These are phyloP conservation scores for Cephalopterus ornatus DNA, from an alignment of 2,113 vertebrate species.

Conservation along the genomic window DNA sequence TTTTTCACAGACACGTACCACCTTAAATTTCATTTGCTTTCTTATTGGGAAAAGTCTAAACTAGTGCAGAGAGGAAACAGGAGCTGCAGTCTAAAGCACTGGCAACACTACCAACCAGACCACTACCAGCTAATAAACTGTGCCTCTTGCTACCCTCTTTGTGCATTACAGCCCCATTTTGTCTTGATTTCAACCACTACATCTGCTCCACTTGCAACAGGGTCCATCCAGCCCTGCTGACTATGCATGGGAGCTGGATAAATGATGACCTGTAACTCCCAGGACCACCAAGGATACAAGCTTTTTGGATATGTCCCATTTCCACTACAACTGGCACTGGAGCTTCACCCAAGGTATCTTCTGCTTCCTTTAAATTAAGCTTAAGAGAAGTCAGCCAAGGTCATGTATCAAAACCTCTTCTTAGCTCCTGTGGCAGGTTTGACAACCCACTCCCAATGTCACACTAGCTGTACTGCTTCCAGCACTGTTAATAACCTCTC, in stretches of 20 bases:
- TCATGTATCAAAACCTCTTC: background rate
- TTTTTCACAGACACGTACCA: background rate
- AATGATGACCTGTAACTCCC: background rate
- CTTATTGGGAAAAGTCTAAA: background rate
- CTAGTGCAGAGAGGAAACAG: background rate
- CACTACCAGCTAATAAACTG: background rate
- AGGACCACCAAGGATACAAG: background rate
- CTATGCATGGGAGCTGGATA: rapidly evolving
- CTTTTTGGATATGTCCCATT: background rate
- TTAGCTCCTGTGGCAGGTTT: background rate
- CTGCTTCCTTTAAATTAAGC: background rate
- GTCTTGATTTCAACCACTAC: background rate
- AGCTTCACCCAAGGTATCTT: background rate
- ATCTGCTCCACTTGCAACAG: background rate
- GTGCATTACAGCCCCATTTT: background rate
- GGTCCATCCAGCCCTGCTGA: background rate
- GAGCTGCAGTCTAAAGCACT: background rate
- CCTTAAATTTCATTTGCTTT: background rate
- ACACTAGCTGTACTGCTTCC: background rate
- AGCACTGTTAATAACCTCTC: background rate
- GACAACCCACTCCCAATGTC: background rate
- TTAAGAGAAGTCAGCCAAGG: background rate
- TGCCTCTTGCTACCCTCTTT: background rate
- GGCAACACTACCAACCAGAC: background rate
- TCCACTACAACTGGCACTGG: background rate